Evolutionary conservation across 1,140 invertebrate species (phyloP), one percentile per base, ranked within the genome.

Genomic region (Phymorhynchus buccinoides): DNA sequence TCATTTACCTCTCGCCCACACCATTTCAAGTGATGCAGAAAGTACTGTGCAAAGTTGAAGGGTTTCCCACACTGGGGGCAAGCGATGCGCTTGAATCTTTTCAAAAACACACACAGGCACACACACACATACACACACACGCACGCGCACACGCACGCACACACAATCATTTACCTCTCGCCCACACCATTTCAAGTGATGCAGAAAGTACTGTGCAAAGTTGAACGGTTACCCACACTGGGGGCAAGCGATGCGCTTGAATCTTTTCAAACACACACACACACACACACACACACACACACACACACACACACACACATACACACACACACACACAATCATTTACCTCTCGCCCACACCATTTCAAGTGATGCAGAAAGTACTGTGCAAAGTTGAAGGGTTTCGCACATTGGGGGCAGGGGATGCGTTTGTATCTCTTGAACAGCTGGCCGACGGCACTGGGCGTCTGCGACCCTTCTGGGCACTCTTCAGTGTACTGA

Each of bases 291-390:
- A 66, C 18, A 66, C n/a, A 66, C 18, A 27, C 9, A 52, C 22
- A 22, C 48, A 52, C 22, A 52, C 48, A 6, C 62, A 66, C 62
- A 66, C 18, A 12, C n/a, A 66, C 18, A 4, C 18, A 66, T 66
- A 30, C 62, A 52, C 22, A 52, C 48, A 22, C 9, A 0, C n/a
- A 30, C 18, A 75, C 37, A 75, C 56, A 18, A 9, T n/a, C n/a
- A n/a, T 41, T 52, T n/a, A 89, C 89, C 88, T 89, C 89, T 68
- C 89, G 52, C 32, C 89, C 89, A 88, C 89, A 89, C 87, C 88
- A 89, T 41, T 87, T 42, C 7, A 85, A 56, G 82, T 89, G 89
- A 44, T 85, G 83, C 3, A 32, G 66, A 79, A 88, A 89, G 68
- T 88, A 88, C 30, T 86, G 85, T 44, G 84, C 18, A 48, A 42